These are phyloP conservation scores for Abramis brama DNA, from an alignment of 2,113 vertebrate genomes.

Conservation along the genomic window DNA sequence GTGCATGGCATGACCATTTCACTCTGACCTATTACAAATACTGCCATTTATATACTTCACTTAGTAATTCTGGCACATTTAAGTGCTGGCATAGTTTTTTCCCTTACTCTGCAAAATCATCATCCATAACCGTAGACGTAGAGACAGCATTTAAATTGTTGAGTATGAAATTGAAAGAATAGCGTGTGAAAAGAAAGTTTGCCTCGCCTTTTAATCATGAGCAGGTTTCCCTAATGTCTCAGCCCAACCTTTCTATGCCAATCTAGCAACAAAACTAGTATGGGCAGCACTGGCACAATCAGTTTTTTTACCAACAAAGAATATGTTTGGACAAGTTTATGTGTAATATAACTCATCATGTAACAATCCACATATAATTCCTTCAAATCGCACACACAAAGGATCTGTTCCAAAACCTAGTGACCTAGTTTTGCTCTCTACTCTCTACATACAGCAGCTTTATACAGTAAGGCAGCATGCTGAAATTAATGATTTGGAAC, in stretches of 20 bases:
- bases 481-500: neutral
- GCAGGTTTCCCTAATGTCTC: neutral
- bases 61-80: neutral
- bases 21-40: neutral
- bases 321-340: constrained; percentile 59
- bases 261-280: constrained; percentile 4
- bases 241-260: neutral
- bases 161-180: neutral
- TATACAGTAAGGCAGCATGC: neutral
- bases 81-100: neutral
- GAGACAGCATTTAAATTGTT: neutral
- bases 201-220: neutral
- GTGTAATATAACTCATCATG: neutral
- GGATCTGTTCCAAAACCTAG: neutral
- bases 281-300: constrained; percentile 59
- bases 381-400: neutral
- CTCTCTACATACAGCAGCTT: neutral
- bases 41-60: neutral
- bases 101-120: neutral
- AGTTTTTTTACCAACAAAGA: constrained; percentile 62
- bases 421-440: neutral
- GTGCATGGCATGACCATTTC: neutral
- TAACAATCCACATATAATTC: constrained; percentile 13
- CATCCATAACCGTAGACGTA: too few species aligned
- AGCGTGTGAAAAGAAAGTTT: neutral